Evolutionary conservation across 2,797 vertebrate genomes (phyloP).

Genomic region (Rhabdomys pumilio): DNA sequence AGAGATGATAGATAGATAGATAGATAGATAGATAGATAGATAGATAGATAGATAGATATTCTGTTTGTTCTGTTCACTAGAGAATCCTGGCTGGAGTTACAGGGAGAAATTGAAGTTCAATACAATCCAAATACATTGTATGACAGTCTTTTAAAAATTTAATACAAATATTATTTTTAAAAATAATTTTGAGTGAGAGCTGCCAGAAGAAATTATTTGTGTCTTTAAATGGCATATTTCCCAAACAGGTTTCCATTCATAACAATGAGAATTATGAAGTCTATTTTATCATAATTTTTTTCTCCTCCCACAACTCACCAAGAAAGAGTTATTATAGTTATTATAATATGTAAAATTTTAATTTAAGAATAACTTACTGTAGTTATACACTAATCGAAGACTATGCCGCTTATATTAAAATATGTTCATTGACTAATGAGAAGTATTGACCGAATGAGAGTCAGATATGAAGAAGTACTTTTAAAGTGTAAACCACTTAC

Average conservation of each 20-base stretch:
- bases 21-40: neutral
- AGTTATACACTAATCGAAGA: conserved; percentile 21
- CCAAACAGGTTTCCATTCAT: neutral
- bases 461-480: neutral
- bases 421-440: neutral
- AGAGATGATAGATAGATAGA: neutral
- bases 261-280: neutral
- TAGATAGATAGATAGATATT: neutral
- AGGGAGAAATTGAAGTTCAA: neutral
- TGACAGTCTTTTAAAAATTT: neutral
- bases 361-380: conserved; percentile 23
- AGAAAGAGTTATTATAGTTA: conserved; percentile 56
- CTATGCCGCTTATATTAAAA: neutral
- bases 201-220: neutral
- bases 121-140: neutral
- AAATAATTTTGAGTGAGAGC: conserved; percentile 42
- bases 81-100: neutral
- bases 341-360: conserved; percentile 24
- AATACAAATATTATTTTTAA: neutral
- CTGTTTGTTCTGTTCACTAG: neutral
- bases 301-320: neutral
- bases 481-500: neutral
- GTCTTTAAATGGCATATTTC: conserved; percentile 54
- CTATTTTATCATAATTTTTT: neutral
- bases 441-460: neutral